A percentile compares a stretch with the other conserved stretches of the same genome.
Conservation (phyloP, 2,888 invertebrate genomes). For the Parnassius mnemosyne region DNA sequence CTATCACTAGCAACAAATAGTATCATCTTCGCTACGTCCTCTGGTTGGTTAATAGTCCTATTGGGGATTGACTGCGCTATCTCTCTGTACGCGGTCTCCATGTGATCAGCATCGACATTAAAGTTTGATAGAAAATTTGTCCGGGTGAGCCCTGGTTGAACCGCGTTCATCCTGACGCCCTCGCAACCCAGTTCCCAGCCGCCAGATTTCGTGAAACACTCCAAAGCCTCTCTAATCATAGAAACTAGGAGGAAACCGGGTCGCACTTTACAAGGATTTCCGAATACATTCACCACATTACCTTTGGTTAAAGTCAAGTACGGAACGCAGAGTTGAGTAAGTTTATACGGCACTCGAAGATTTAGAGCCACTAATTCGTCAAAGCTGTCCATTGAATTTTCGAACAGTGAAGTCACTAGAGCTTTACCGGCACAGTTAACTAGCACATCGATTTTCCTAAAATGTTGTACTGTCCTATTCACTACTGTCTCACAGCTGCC, state of each 20-base stretch:
- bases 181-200: slow-evolving; percentile 53
- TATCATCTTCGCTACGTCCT: slow-evolving; percentile 57
- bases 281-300: slow-evolving; percentile 55
- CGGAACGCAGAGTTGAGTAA: slow-evolving; percentile 53
- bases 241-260: slow-evolving; percentile 53
- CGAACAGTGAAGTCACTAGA: slow-evolving; percentile 50
- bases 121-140: slow-evolving; percentile 55
- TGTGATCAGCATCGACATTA: slow-evolving; percentile 47
- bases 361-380: slow-evolving; percentile 55
- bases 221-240: slow-evolving; percentile 53
- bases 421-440: slow-evolving; percentile 57
- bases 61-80: slow-evolving; percentile 46
- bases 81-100: slow-evolving; percentile 45
- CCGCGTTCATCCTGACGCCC: slow-evolving; percentile 60
- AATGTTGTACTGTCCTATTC: slow-evolving; percentile 48
- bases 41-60: slow-evolving; percentile 52
- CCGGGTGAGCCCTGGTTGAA: slow-evolving; percentile 54
- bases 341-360: slow-evolving; percentile 52
- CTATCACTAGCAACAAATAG: slow-evolving; percentile 51
- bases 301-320: slow-evolving; percentile 53
- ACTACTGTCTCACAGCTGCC: slow-evolving; percentile 52
- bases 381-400: slow-evolving; percentile 49
- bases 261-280: slow-evolving; percentile 44
- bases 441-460: slow-evolving; percentile 49
- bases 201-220: slow-evolving; percentile 53